A percentile compares a stretch with the other conserved stretches of the same genome.
Conservation (phyloP, 2,888 invertebrate genomes). For the Gasteruption jaculator region DNA sequence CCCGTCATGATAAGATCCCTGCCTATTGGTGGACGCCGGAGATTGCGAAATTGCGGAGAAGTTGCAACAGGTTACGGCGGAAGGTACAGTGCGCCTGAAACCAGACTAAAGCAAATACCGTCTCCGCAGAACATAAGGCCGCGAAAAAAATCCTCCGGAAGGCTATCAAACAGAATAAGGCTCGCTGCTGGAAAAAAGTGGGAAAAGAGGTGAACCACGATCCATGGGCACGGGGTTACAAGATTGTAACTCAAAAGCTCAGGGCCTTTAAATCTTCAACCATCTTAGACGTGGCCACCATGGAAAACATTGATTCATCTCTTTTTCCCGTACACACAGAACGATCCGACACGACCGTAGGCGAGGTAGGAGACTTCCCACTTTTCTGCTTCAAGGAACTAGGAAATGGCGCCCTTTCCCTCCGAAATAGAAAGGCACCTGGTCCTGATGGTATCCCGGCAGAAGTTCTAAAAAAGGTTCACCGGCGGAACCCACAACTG, state of each 20-base stretch:
- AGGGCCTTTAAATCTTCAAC: too few relatives aligned
- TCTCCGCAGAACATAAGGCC: constrained; percentile 4
- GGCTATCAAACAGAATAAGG: constrained; percentile 19
- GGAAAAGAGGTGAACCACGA: constrained; percentile 23
- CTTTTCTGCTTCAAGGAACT: constrained; percentile 21
- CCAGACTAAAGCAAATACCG: neutral
- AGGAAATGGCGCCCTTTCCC: constrained; percentile 9
- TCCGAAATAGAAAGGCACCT: constrained; percentile 24
- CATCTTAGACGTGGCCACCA: neutral
- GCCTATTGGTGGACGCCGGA: constrained; percentile 29
- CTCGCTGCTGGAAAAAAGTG: constrained; percentile 22
- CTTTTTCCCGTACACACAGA: constrained; percentile 18
- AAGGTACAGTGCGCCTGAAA: constrained; percentile 14
- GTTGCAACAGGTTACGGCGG: constrained; percentile 16
- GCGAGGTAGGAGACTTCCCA: constrained; percentile 2
- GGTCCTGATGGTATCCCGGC: constrained; percentile 27
- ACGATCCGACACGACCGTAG: neutral
- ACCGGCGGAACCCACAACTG: constrained; percentile 13
- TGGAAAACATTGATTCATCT: constrained; percentile 13
- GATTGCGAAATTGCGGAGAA: constrained; percentile 22
- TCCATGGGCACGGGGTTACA: constrained; percentile 27
- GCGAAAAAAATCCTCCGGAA: constrained; percentile 12
- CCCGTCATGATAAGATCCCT: constrained; percentile 10
- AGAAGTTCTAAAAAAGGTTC: constrained; percentile 22
- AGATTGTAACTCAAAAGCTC: constrained; percentile 21